phyloP scores from a whole-genome alignment of 2,113 vertebrate species.

The Alaudala cheleensis region DNA sequence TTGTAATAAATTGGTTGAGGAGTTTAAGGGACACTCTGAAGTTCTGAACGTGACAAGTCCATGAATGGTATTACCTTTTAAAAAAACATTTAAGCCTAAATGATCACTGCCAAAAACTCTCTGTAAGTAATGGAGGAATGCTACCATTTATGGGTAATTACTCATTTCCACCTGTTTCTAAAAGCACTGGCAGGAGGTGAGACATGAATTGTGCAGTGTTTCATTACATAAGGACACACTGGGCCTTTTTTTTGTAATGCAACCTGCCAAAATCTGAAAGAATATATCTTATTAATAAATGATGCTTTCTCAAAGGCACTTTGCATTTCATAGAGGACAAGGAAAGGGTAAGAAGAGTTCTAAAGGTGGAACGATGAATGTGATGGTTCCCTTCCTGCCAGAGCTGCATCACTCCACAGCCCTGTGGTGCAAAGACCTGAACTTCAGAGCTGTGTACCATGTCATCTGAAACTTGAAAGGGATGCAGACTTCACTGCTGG shows the following conservation, averaged over 20 bases:
- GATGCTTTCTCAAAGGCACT: slow-evolving; percentile 48
- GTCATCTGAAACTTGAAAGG: background rate
- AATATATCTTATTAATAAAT: slow-evolving; percentile 49
- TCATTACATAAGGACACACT: slow-evolving; percentile 10
- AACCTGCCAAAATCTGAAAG: slow-evolving; percentile 35
- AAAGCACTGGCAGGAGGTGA: slow-evolving; percentile 49
- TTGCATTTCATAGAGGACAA: slow-evolving; percentile 29
- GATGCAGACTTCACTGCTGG: background rate
- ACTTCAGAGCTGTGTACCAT: background rate
- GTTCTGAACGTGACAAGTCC: background rate
- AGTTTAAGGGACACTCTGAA: background rate
- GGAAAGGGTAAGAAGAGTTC: background rate
- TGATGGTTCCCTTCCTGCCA: slow-evolving; percentile 23
- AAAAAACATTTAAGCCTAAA: slow-evolving; percentile 43
- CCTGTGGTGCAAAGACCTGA: background rate
- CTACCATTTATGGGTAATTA: slow-evolving; percentile 40
- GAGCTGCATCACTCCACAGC: background rate
- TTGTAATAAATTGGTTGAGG: background rate
- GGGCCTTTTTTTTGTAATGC: slow-evolving; percentile 17
- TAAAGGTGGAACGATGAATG: background rate
- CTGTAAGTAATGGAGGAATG: slow-evolving; percentile 23
- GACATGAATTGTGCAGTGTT: slow-evolving; percentile 11
- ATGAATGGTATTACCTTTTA: background rate
- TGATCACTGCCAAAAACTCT: slow-evolving; percentile 1
- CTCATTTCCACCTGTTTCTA: slow-evolving; percentile 12